A percentile compares a stretch with the other conserved stretches of the same genome.
phyloP scores from a whole-genome alignment of 35 echinoderm and acorn worm species.

The Diadema setosum region DNA sequence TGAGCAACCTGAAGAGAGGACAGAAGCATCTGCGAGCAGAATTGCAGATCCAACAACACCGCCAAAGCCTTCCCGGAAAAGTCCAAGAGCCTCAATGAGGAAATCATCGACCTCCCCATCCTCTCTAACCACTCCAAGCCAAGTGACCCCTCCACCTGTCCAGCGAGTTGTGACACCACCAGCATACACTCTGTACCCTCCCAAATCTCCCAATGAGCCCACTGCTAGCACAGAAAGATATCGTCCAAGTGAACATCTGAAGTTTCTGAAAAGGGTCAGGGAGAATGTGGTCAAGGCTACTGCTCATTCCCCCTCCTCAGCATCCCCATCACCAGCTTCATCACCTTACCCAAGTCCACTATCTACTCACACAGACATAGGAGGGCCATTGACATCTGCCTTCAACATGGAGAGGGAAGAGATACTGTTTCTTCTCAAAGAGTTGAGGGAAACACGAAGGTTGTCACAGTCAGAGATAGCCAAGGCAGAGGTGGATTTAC shows the following conservation, averaged over 20 bases:
- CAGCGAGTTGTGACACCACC: not conserved
- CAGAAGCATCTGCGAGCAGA: not conserved
- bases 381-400: not conserved
- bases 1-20: not conserved
- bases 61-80: not conserved
- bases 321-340: not conserved
- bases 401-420: constrained; percentile 26
- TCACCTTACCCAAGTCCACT: not conserved
- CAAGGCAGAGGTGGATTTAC: constrained; percentile 50
- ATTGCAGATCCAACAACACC: not conserved
- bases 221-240: no score
- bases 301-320: not conserved
- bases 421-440: constrained; percentile 47
- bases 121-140: not conserved
- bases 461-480: constrained; percentile 73
- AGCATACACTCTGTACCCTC: not conserved
- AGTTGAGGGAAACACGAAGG: constrained; percentile 36
- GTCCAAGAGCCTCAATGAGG: not conserved
- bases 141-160: not conserved
- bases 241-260: constrained; percentile 56
- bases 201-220: not conserved
- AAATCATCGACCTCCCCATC: not conserved
- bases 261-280: constrained; percentile 59
- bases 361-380: no score
- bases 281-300: constrained; percentile 43